These are phyloP conservation scores for Balearica regulorum DNA, from an alignment of 2,797 vertebrate species.

Conservation along the genomic window DNA sequence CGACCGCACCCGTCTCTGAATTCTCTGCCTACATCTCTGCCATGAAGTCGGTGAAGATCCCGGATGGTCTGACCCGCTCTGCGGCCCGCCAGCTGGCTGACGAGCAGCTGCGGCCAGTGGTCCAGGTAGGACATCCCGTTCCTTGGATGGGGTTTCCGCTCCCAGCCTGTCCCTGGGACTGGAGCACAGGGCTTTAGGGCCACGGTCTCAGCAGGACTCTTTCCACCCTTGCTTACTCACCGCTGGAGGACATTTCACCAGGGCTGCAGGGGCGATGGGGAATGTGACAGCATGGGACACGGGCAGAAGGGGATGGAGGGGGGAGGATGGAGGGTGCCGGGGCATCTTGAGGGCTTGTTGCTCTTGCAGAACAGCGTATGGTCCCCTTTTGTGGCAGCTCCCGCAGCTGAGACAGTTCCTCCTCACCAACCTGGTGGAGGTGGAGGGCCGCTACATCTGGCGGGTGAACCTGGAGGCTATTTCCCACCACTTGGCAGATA, in stretches of 20 bases:
- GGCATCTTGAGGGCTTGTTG: not conserved
- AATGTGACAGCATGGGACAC: fast-evolving
- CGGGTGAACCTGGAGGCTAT: slow-evolving; percentile 90
- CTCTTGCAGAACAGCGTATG: fast-evolving
- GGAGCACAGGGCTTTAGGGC: not conserved
- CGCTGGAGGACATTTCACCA: not conserved
- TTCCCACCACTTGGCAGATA: slow-evolving; percentile 78
- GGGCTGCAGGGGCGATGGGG: not conserved
- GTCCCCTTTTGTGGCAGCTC: slow-evolving; percentile 70
- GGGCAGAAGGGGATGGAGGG: not conserved
- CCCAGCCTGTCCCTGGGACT: not conserved
- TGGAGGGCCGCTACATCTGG: slow-evolving; percentile 80
- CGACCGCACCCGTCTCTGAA: slow-evolving; percentile 62
- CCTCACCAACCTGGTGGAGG: slow-evolving; percentile 90
- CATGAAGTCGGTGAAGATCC: slow-evolving; percentile 84
- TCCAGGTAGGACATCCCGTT: slow-evolving; percentile 76
- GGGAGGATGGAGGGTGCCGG: not conserved
- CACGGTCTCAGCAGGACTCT: not conserved
- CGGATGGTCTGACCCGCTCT: slow-evolving; percentile 81
- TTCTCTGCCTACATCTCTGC: slow-evolving; percentile 83
- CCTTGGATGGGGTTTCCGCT: not conserved
- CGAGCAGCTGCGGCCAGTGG: slow-evolving; percentile 78
- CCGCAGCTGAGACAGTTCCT: slow-evolving; percentile 84
- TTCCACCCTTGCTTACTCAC: not conserved
- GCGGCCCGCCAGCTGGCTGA: slow-evolving; percentile 86